Conservation (phyloP, 2,113 vertebrate genomes). For the Syngnathoides biaculeatus region DNA sequence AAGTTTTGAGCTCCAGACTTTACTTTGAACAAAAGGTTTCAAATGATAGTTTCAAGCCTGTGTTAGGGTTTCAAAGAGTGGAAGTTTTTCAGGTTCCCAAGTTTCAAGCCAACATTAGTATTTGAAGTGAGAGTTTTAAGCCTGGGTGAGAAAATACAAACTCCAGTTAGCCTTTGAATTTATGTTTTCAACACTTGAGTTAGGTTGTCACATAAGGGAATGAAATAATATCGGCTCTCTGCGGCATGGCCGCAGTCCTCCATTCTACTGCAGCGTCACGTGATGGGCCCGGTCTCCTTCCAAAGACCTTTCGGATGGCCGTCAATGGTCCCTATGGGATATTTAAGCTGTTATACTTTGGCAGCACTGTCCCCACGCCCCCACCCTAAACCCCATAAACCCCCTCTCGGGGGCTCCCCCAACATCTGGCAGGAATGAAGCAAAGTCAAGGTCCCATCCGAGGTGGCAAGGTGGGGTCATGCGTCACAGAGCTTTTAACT, state of each 20-base stretch:
- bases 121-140: no score
- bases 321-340: constrained; percentile 49
- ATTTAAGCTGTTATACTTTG: constrained; percentile 32
- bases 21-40: no score
- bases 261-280: constrained; percentile 39
- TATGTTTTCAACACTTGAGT: background rate
- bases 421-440: constrained; percentile 60
- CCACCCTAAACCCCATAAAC: background rate
- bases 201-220: background rate
- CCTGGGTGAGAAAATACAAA: no score
- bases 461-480: constrained; percentile 18
- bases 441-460: constrained; percentile 46
- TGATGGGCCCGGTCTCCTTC: constrained; percentile 56
- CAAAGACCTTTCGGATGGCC: constrained; percentile 57
- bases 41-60: no score
- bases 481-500: constrained; percentile 31
- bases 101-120: no score
- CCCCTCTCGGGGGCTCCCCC: constrained; percentile 33
- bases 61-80: no score
- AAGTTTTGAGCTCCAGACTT: no score
- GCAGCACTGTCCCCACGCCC: constrained; percentile 32
- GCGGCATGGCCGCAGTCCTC: constrained; percentile 5
- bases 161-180: background rate
- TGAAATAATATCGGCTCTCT: background rate
- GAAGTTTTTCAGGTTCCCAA: no score